A percentile compares a stretch with the other conserved stretches of the same genome.
These are phyloP conservation scores for Crocuta crocuta DNA, from an alignment of 2,113 vertebrate genomes.

Conservation along the genomic window DNA sequence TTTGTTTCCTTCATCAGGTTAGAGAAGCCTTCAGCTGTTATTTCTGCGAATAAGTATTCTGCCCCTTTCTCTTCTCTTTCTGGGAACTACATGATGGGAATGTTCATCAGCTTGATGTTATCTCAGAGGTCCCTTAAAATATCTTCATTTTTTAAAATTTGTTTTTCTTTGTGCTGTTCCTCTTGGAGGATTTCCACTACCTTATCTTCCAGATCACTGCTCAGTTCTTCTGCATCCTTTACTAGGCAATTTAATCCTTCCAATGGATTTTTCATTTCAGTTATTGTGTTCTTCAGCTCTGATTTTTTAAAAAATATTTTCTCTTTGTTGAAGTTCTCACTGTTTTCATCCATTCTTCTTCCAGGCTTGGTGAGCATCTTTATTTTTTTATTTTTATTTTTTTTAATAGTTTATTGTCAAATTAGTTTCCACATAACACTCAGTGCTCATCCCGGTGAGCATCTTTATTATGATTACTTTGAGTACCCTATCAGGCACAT, in stretches of 20 bases:
- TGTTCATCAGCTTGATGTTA: neutral
- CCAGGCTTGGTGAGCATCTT: neutral
- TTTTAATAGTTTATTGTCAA: too few species aligned
- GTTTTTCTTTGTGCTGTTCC: neutral
- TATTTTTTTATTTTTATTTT: neutral
- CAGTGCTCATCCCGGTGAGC: too few species aligned
- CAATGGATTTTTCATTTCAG: neutral
- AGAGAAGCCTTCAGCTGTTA: neutral
- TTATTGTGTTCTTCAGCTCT: neutral
- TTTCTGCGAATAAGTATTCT: neutral
- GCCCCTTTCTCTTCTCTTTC: neutral
- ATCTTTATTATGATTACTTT: neutral
- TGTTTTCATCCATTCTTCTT: neutral
- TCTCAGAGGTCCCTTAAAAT: neutral
- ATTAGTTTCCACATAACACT: too few species aligned
- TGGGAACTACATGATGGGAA: neutral
- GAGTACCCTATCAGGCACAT: neutral
- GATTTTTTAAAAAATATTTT: neutral
- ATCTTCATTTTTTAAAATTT: neutral
- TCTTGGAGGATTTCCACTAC: neutral
- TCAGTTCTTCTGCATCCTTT: neutral
- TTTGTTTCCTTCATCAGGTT: neutral
- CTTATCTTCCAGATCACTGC: neutral
- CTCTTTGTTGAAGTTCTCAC: neutral
- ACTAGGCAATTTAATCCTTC: neutral